Evolutionary conservation across 2,797 vertebrate species (phyloP).

Genomic region (Karalla daura): DNA sequence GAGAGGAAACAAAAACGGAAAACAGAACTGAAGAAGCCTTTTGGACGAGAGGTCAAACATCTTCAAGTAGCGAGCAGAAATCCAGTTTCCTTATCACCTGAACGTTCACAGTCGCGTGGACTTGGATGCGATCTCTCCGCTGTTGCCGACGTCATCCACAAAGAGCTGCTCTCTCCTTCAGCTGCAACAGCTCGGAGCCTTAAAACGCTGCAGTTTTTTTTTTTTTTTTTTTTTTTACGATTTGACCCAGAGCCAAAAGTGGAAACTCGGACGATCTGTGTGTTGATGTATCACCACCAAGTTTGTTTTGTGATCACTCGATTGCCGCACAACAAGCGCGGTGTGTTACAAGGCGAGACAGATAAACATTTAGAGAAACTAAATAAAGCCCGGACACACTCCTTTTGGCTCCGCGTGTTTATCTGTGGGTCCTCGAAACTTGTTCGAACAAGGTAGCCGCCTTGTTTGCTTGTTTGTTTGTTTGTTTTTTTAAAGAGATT

Average conservation of each 20-base stretch:
- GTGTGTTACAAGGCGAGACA: slow-evolving; percentile 72
- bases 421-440: slow-evolving; percentile 67
- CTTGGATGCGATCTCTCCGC: too few species aligned
- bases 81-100: too few species aligned
- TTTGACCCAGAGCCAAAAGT: slow-evolving; percentile 65
- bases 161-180: slow-evolving; percentile 50
- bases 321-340: slow-evolving; percentile 71
- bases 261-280: slow-evolving; percentile 57
- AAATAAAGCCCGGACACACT: slow-evolving; percentile 76
- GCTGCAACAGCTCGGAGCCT: slow-evolving; percentile 22
- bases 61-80: too few species aligned
- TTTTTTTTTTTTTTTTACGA: too few species aligned
- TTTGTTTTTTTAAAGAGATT: slow-evolving; percentile 68
- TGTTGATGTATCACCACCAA: slow-evolving; percentile 63
- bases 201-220: slow-evolving; percentile 33
- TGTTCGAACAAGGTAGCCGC: slow-evolving; percentile 61
- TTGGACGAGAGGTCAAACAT: too few species aligned
- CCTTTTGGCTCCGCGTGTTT: slow-evolving; percentile 69
- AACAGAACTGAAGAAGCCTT: too few species aligned
- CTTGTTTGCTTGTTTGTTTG: slow-evolving; percentile 79
- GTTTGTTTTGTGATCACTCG: slow-evolving; percentile 76
- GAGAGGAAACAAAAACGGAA: too few species aligned
- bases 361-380: slow-evolving; percentile 86
- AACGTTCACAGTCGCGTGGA: too few species aligned
- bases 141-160: slow-evolving; percentile 49